Base-by-base conservation (phyloP, 1,140 invertebrate species). In the Eupeodes corollae region DNA sequence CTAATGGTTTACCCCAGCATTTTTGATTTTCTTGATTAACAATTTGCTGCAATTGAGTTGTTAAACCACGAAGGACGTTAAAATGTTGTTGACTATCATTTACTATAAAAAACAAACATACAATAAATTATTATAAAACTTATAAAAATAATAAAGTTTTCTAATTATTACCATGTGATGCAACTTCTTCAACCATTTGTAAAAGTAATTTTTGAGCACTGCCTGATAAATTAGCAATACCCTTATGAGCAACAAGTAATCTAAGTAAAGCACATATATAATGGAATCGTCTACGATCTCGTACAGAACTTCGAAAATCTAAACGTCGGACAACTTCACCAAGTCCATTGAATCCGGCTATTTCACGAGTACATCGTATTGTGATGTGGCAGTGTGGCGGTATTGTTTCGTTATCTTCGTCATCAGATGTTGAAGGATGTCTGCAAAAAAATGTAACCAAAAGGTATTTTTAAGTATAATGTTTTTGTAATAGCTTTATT, bases 261-360 rank as follows among this genome's bases (percentile, higher is more conserved):
- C 92, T 84, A 45, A 98, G 71, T 32, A 98, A 73, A 55, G 92
- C 91, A 59, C 89, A 93, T 56, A 97, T 92, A 70, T 97, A 99
- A 69, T 95, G 94, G 70, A 98, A 97, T 44, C 94, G 76, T 44
- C 91, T 79, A 13, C 88, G 86, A 71, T 99, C 93, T 46, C 86
- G 83, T 30, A 96, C 91, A 3, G 94, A 93, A 49, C 88, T 90
- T 46, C 87, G 81, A 72, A 98, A 92, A 70, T 98, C 94, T 35
- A 98, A 71, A 48, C 88, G 81, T 60, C 91, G 88, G 14, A 99
- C 83, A 2, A 91, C 93, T 71, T 98, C 95, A 56, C 88, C 90
- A 33, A 99, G 74, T 41, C 88, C 91, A 67, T 95, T 96, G 69
- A 94, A 92, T 37, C 90, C 89, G 49, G 91, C 91, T 61, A 93